Evolutionary conservation across 2,888 invertebrate species (phyloP).

Genomic region (Leptura quadrifasciata): DNA sequence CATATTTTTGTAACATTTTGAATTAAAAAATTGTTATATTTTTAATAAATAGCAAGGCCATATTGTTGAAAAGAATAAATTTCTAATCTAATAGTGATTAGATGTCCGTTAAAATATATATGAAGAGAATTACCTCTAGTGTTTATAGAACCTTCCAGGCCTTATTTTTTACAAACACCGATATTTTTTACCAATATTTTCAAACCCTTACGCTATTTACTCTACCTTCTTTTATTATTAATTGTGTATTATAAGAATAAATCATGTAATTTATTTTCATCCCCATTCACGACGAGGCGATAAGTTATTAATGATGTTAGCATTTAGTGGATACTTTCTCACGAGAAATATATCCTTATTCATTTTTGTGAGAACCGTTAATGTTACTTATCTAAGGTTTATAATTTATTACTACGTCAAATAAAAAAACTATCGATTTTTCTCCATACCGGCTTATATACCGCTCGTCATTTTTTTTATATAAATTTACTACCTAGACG

Average conservation of each 20-base stretch:
- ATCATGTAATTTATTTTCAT: conserved; percentile 29
- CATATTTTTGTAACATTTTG: no score
- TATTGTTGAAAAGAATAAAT: no score
- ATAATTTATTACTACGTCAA: neutral
- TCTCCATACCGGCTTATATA: neutral
- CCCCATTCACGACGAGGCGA: conserved; percentile 12
- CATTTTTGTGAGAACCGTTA: neutral
- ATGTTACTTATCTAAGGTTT: neutral
- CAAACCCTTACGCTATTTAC: neutral
- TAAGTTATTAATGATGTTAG: conserved; percentile 28
- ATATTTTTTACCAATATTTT: neutral
- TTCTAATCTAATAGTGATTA: no score
- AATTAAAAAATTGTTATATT: no score
- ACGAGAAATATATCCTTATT: conserved; percentile 8
- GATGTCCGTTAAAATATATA: no score
- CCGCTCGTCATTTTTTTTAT: neutral
- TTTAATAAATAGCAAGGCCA: no score
- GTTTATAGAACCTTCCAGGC: no score
- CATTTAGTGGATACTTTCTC: conserved; percentile 19
- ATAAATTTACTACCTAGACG: neutral
- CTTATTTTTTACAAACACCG: no score
- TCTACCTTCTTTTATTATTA: conserved; percentile 15
- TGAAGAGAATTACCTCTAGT: no score
- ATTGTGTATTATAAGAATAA: conserved; percentile 19
- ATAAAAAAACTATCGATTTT: neutral